Conservation (phyloP, 2,888 invertebrate genomes). For the Tiphia femorata region DNA sequence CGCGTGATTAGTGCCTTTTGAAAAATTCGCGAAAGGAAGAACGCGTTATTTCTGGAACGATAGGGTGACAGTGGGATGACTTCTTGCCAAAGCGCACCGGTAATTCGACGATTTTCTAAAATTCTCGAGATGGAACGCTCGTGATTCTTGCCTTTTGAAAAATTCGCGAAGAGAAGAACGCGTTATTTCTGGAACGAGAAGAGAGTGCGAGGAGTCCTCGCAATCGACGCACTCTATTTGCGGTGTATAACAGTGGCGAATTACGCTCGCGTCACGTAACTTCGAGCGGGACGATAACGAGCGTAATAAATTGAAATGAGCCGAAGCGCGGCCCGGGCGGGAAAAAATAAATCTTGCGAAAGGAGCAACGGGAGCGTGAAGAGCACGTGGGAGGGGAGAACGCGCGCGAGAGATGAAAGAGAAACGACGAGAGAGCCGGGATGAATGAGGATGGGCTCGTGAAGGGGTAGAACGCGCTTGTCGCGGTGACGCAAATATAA, state of each 20-base stretch:
- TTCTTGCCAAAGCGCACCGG: too few species aligned
- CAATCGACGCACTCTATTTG: neutral
- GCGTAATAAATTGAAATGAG: conserved; percentile 28
- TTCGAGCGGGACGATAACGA: conserved; percentile 24
- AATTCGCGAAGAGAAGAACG: too few species aligned
- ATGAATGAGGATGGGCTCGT: conserved; percentile 7
- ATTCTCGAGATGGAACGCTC: too few species aligned
- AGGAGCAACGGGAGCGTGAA: neutral
- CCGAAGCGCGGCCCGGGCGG: conserved; percentile 7
- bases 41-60: too few species aligned
- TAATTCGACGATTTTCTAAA: too few species aligned
- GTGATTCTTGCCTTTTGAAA: too few species aligned
- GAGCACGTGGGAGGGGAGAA: conserved; percentile 1
- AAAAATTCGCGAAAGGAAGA: too few species aligned
- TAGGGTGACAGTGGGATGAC: too few species aligned
- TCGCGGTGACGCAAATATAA: conserved; percentile 26
- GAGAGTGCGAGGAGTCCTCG: neutral
- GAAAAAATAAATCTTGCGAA: neutral
- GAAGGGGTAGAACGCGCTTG: too few species aligned
- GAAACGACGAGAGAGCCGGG: neutral
- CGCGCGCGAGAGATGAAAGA: neutral
- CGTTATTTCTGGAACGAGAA: too few species aligned
- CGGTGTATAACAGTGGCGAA: neutral
- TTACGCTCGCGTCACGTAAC: neutral
- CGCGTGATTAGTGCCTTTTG: too few species aligned